phyloP scores from a whole-genome alignment of 2,888 invertebrate genomes.

The Cataglyphis albicans region DNA sequence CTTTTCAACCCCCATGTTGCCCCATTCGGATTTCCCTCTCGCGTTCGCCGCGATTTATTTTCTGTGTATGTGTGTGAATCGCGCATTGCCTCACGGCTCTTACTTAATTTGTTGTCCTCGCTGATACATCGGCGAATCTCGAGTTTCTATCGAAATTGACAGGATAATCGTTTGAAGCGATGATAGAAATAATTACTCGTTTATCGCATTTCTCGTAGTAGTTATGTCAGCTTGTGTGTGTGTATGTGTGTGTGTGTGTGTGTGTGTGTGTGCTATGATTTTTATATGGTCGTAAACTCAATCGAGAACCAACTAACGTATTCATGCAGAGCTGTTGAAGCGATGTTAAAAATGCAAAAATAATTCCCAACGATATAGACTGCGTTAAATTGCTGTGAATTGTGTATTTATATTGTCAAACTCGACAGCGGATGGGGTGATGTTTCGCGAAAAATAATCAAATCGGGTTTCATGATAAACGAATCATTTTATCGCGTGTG shows the following conservation, averaged over 20 bases:
- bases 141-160: slow-evolving; percentile 21
- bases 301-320: slow-evolving; percentile 28
- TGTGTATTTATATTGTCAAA: slow-evolving; percentile 20
- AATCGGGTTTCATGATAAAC: slow-evolving; percentile 31
- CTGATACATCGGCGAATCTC: slow-evolving; percentile 17
- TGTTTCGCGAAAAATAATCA: slow-evolving; percentile 27
- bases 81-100: not conserved
- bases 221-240: not conserved
- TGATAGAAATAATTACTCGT: not conserved
- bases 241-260: not conserved
- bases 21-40: slow-evolving; percentile 12
- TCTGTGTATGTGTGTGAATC: not conserved
- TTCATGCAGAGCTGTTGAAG: slow-evolving; percentile 14
- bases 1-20: not conserved
- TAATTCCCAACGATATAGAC: slow-evolving; percentile 30
- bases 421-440: slow-evolving; percentile 2
- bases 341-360: slow-evolving; percentile 48
- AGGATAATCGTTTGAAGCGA: not conserved
- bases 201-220: slow-evolving; percentile 2
- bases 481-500: slow-evolving; percentile 3
- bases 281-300: slow-evolving; percentile 18
- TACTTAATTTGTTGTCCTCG: slow-evolving; percentile 57
- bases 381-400: slow-evolving; percentile 28
- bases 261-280: not conserved
- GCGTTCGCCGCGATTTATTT: slow-evolving; percentile 53